Conservation (phyloP, 2,888 invertebrate genomes). For the Ormyrus rosae region DNA sequence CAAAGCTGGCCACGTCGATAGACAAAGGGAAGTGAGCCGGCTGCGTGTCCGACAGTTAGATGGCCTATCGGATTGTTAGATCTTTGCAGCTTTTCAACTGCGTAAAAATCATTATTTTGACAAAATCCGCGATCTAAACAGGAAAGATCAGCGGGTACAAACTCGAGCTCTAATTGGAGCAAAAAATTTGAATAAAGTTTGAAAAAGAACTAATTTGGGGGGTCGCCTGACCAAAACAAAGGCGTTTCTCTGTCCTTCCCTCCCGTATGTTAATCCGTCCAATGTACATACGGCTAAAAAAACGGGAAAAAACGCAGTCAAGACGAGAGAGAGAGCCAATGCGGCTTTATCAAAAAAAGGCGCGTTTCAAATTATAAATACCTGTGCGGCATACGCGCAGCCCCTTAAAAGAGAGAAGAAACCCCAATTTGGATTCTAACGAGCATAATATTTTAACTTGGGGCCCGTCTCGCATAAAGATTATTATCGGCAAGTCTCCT, state of each 20-base stretch:
- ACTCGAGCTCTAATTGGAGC: slow-evolving; percentile 3
- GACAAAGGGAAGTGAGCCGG: slow-evolving; percentile 21
- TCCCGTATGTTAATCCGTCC: slow-evolving; percentile 68
- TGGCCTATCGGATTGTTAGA: too few species aligned
- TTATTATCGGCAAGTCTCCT: slow-evolving; percentile 63
- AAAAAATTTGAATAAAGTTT: not conserved
- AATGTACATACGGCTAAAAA: slow-evolving; percentile 47
- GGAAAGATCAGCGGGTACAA: too few species aligned
- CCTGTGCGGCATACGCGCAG: slow-evolving; percentile 58
- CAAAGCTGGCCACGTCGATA: not conserved
- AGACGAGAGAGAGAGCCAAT: not conserved
- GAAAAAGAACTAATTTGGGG: slow-evolving; percentile 20
- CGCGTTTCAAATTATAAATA: slow-evolving; percentile 69
- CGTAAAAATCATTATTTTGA: too few species aligned
- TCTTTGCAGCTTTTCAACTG: too few species aligned
- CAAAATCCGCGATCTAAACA: too few species aligned
- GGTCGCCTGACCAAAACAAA: slow-evolving; percentile 61
- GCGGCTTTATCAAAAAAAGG: slow-evolving; percentile 62
- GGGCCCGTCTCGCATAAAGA: slow-evolving; percentile 65
- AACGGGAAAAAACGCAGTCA: too few species aligned
- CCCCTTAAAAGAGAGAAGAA: slow-evolving; percentile 61
- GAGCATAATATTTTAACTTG: slow-evolving; percentile 71
- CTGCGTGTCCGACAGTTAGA: not conserved
- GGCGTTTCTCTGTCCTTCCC: slow-evolving; percentile 55
- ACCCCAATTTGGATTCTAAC: slow-evolving; percentile 74